Percentiles rank a stretch among this genome's conserved stretches.
phyloP scores from a whole-genome alignment of 2,888 invertebrate species.

The Podabrus alpinus region DNA sequence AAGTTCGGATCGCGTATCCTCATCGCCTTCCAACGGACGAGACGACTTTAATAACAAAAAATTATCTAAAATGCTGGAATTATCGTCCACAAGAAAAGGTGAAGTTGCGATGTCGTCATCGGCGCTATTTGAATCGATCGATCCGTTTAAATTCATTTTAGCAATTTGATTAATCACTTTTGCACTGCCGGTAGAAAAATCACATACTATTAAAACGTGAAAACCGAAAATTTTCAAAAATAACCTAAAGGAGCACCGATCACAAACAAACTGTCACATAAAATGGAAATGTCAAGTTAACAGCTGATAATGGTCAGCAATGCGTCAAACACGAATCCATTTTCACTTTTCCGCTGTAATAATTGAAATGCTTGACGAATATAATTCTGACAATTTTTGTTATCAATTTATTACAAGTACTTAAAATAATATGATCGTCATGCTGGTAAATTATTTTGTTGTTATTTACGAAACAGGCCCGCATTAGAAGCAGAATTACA shows the following conservation, averaged over 20 bases:
- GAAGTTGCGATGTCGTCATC: slow-evolving; percentile 28
- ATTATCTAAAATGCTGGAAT: slow-evolving; percentile 25
- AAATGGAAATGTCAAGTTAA: background rate
- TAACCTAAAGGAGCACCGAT: background rate
- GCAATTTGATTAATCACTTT: background rate
- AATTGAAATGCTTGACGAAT: background rate
- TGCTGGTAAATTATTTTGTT: background rate
- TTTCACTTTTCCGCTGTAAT: background rate
- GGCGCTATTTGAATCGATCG: background rate
- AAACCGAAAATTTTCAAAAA: background rate
- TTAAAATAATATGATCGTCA: background rate
- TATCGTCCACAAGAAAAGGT: slow-evolving; percentile 38
- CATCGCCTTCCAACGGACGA: slow-evolving; percentile 42
- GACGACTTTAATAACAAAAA: slow-evolving; percentile 30
- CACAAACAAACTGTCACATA: background rate
- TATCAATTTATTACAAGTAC: no score
- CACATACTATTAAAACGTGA: background rate
- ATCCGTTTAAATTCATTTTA: background rate
- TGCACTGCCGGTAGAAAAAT: background rate
- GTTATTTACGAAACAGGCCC: background rate
- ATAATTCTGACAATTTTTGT: background rate
- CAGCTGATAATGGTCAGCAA: background rate
- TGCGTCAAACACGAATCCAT: background rate
- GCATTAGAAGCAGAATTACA: background rate
- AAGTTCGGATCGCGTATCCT: slow-evolving; percentile 60